These are phyloP conservation scores for Ligdia adustata DNA, from an alignment of 2,888 invertebrate genomes.

Conservation along the genomic window DNA sequence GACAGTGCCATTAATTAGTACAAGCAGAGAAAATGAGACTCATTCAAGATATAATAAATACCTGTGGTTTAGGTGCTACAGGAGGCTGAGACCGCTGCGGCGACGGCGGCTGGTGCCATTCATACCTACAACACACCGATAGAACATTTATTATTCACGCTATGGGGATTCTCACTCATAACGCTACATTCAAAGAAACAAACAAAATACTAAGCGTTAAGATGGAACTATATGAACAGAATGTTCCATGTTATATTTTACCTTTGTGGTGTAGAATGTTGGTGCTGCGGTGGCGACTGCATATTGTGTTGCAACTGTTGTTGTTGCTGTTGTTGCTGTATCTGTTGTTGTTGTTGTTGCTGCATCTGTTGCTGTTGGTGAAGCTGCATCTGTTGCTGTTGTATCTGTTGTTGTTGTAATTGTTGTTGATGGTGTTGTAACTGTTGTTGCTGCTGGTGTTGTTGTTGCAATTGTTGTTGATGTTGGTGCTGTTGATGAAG, in stretches of 20 bases:
- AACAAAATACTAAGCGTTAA: too few relatives aligned
- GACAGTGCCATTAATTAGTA: too few relatives aligned
- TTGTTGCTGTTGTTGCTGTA: slow-evolving; percentile 29
- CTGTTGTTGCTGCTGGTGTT: slow-evolving; percentile 33
- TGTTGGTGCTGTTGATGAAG: slow-evolving; percentile 29
- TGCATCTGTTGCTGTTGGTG: slow-evolving; percentile 22
- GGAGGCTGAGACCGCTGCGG: slow-evolving; percentile 82
- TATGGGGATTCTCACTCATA: too few relatives aligned
- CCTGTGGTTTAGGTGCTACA: slow-evolving; percentile 83
- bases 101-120: slow-evolving; percentile 78
- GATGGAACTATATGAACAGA: too few relatives aligned
- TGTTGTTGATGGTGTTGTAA: slow-evolving; percentile 33
- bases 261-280: slow-evolving; percentile 46
- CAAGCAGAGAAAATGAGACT: neutral
- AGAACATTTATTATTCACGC: too few relatives aligned
- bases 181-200: neutral
- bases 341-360: slow-evolving; percentile 44
- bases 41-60: slow-evolving; percentile 30
- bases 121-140: slow-evolving; percentile 54
- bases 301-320: slow-evolving; percentile 33
- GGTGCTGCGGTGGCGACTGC: slow-evolving; percentile 34
- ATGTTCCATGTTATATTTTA: slow-evolving; percentile 1
- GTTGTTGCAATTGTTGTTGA: slow-evolving; percentile 19
- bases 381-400: slow-evolving; percentile 20
- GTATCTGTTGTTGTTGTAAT: slow-evolving; percentile 29